Percentiles rank a stretch among this genome's conserved stretches.
These are phyloP conservation scores for honey bee (Apis mellifera) DNA, from an alignment of 1,140 invertebrate genomes.

Conservation along the genomic window DNA sequence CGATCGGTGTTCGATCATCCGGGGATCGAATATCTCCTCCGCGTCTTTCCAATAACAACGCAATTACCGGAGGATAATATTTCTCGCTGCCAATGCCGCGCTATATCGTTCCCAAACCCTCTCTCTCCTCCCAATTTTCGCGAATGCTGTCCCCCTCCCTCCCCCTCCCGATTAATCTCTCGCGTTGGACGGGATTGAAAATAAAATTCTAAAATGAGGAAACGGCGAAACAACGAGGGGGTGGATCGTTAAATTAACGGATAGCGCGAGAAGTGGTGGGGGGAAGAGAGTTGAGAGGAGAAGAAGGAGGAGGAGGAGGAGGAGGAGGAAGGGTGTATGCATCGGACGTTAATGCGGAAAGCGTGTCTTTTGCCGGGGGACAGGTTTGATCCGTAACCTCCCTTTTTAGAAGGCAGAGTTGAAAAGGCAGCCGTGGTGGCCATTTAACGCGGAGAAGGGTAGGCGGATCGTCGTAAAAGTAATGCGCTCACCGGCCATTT, in stretches of 20 bases:
- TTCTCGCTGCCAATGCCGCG: slow-evolving; percentile 31
- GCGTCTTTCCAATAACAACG: slow-evolving; percentile 30
- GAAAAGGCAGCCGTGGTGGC: slow-evolving; percentile 19
- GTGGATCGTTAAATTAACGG: too few relatives aligned
- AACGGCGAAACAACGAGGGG: not conserved
- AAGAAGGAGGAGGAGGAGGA: too few relatives aligned
- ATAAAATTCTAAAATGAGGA: slow-evolving; percentile 13
- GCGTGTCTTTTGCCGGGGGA: slow-evolving; percentile 20
- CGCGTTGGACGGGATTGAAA: slow-evolving; percentile 36
- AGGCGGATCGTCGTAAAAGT: slow-evolving; percentile 33
- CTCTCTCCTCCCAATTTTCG: not conserved
- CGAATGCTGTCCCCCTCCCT: too few relatives aligned
- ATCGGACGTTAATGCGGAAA: slow-evolving; percentile 42
- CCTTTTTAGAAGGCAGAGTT: slow-evolving; percentile 11
- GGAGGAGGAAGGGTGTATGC: not conserved
- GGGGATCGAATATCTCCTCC: not conserved
- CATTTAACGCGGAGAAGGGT: slow-evolving; percentile 35
- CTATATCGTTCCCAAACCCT: not conserved
- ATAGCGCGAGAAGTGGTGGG: not conserved
- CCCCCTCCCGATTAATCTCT: slow-evolving; percentile 43
- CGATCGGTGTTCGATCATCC: slow-evolving; percentile 22
- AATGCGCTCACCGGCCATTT: slow-evolving; percentile 83
- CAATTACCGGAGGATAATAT: slow-evolving; percentile 37
- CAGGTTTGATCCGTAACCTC: slow-evolving; percentile 16
- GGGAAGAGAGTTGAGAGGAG: not conserved